Evolutionary conservation across 2,113 vertebrate species (phyloP).

Genomic region (Clarias magur): DNA sequence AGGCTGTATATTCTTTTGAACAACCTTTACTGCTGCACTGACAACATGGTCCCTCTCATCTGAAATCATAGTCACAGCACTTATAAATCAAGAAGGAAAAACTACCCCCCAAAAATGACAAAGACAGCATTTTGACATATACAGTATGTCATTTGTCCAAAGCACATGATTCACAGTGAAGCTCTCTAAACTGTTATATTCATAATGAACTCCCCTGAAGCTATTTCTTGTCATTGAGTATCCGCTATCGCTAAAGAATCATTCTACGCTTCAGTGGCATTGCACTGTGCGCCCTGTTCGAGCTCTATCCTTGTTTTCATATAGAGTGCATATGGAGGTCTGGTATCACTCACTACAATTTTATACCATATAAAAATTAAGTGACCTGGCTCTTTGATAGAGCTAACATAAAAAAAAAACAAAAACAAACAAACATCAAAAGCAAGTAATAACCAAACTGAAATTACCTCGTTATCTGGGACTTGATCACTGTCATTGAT

Average conservation of each 20-base stretch:
- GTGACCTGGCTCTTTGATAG: conserved; percentile 40
- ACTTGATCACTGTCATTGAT: conserved; percentile 30
- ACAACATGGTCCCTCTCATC: background rate
- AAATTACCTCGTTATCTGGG: conserved; percentile 50
- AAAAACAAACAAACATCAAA: conserved; percentile 64
- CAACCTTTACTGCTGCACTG: background rate
- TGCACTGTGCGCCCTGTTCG: background rate
- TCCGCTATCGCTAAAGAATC: background rate
- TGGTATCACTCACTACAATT: conserved; percentile 44
- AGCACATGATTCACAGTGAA: background rate
- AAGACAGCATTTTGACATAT: background rate
- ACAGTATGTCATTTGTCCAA: background rate
- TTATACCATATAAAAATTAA: conserved; percentile 33
- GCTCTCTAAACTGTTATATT: conserved; percentile 20
- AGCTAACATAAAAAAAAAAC: conserved; percentile 37
- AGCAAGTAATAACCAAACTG: conserved; percentile 40
- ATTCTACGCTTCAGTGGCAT: background rate
- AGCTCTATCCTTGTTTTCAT: conserved; percentile 33
- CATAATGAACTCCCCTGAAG: conserved; percentile 4
- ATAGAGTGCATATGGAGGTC: conserved; percentile 44
- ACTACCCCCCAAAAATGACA: background rate
- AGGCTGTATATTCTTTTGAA: conserved; percentile 28
- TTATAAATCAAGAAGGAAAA: conserved; percentile 9
- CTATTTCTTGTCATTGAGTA: background rate
- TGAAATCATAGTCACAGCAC: background rate